Evolutionary conservation across 2,113 vertebrate species (phyloP), one percentile per base, ranked within the genome.

Genomic region (Apistogramma diplotaenia): DNA sequence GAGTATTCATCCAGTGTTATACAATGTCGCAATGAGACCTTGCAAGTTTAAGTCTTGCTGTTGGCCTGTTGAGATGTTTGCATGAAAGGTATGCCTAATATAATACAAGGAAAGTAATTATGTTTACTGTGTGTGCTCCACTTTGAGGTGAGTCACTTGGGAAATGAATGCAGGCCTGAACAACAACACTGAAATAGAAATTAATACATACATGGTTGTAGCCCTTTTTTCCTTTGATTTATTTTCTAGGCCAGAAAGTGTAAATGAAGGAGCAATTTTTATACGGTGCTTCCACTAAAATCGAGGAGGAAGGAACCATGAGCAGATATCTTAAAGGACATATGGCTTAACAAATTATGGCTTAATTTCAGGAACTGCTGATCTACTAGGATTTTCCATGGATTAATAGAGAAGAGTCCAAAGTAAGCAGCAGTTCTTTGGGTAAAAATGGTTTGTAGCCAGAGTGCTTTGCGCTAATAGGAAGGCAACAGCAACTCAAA

Each of bases 161-260:
- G 86, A 88, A 27, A 1, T 51, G 74, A 86, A 83, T 51, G 78
- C 57, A 59, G 25, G 40, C 60, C 58, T 19, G 51, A 90, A 87
- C 84, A 87, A 88, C 87, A 89, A 86, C 46, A 76, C 85, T 73
- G 74, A 89, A 91, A 91, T 60, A 88, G 79, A 89, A 91, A 87
- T 90, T 79, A 74, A 89, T 83, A 84, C 53, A 90, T 90, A 87
- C 81, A 83, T 73, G 83, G 81, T 81, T 84, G 85, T 82, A 85
- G 65, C 74, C 78, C 74, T 65, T 71, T 78, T 86, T 81, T 55
- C 62, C 74, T 91, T 83, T 89, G 85, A 91, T 92, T 93, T 92
- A 85, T 92, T 85, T 31, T 89, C 79, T 87, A 54, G 86, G 78
- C 77, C 78, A 87, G 86, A 31, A 78, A 81, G 56, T 76, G 25